Base-by-base conservation (phyloP, 2,113 vertebrate genomes). In the Mirounga angustirostris region DNA sequence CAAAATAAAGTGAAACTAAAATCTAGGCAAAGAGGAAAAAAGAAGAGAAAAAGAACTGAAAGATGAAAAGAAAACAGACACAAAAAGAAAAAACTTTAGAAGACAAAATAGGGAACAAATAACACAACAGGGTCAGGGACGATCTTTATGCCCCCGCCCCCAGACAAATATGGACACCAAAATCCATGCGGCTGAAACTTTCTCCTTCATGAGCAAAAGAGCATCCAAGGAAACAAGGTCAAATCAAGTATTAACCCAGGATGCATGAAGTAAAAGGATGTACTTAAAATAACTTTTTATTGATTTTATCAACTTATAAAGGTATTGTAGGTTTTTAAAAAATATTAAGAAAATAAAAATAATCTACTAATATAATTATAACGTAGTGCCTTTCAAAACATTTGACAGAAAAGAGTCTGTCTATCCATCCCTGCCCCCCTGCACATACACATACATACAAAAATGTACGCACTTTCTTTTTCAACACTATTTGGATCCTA, bases 1-100 rank as follows among this genome's bases (percentile, higher is more conserved):
- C 13, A 71, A 92, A 95, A 96, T 46, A 91, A 92, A 73, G 33
- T 43, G 36, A 65, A 71, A 24, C 21, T 83, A 90, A 96, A 91
- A 91, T 67, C 43, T 58, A 80, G 83, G n/a, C 30, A 58, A 84
- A 89, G 46, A 24, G 14, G 26, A 22, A 4, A 14, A 30, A 56
- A 28, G 22, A 67, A 22, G 14, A 36, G 2, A 56, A 7, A 65
- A 58, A 40, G 14, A 13, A 88, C 12, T 54, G 7, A 96, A 85
- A 80, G 10, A 65, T 54, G 87, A 59, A 46, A 52, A 84, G 6
- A 78, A 71, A 82, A 82, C 22, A 81, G 15, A 50, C 6, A 19
- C 19, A 67, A 83, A 71, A 56, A 76, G 1, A 92, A 69, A 79
- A 91, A 89, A 86, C 56, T 9, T 13, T 3, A 40, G 56, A 94